Evolutionary conservation across 2,797 vertebrate genomes (phyloP).

Genomic region (Amazona ochrocephala): DNA sequence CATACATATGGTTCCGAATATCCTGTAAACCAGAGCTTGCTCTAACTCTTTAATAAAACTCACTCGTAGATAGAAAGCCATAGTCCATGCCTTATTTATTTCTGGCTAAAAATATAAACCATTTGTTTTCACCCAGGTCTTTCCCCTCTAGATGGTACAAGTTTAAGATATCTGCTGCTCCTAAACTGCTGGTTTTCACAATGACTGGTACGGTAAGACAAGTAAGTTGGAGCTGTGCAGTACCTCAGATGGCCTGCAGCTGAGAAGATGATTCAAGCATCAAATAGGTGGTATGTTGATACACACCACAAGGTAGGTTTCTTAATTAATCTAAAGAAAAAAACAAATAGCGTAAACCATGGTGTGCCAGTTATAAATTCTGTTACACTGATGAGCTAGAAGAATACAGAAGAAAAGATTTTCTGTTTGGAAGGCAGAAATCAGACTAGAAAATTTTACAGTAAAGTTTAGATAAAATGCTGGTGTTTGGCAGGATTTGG

Average conservation of each 20-base stretch:
- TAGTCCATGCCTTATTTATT: slow-evolving; percentile 69
- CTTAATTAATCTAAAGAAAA: not conserved
- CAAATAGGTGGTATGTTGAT: not conserved
- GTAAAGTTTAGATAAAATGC: slow-evolving; percentile 53
- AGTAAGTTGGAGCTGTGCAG: not conserved
- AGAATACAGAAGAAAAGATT: slow-evolving; percentile 48
- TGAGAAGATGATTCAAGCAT: not conserved
- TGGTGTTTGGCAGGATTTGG: slow-evolving; percentile 40
- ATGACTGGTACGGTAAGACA: slow-evolving; percentile 29
- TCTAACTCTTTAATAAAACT: slow-evolving; percentile 86
- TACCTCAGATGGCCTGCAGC: not conserved
- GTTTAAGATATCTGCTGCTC: slow-evolving; percentile 53
- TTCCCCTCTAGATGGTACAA: slow-evolving; percentile 45
- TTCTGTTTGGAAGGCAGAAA: slow-evolving; percentile 27
- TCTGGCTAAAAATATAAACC: slow-evolving; percentile 36
- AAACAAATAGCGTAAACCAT: slow-evolving; percentile 13
- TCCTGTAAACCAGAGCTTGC: slow-evolving; percentile 86
- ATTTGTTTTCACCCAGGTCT: slow-evolving; percentile 52
- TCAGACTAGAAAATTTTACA: slow-evolving; percentile 4
- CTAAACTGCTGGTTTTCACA: slow-evolving; percentile 16
- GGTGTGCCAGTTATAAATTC: slow-evolving; percentile 44
- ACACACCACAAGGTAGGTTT: slow-evolving; percentile 10
- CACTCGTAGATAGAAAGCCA: slow-evolving; percentile 73
- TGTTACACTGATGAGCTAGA: slow-evolving; percentile 55
- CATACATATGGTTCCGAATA: slow-evolving; percentile 92